These are phyloP conservation scores for Characodon lateralis DNA, from an alignment of 2,797 vertebrate genomes.

Conservation along the genomic window DNA sequence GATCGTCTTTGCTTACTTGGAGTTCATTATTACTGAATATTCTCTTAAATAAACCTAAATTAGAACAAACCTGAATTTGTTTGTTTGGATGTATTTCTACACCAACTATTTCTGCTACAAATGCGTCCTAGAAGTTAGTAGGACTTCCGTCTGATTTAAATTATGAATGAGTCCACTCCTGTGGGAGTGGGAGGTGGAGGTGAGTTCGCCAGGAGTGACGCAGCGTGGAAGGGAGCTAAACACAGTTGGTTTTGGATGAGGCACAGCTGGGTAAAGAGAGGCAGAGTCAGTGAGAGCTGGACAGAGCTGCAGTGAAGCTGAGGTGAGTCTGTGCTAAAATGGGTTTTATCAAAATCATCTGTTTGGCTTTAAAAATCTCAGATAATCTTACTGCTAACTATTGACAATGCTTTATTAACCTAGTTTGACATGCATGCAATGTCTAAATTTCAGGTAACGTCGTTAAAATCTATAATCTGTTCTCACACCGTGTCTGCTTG, in stretches of 20 bases:
- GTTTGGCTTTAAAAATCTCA: not conserved
- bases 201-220: not conserved
- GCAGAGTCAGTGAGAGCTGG: conserved; percentile 35
- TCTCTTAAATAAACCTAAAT: conserved; percentile 40
- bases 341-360: not conserved
- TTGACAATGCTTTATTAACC: not conserved
- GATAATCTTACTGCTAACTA: not conserved
- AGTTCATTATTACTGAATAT: conserved; percentile 17
- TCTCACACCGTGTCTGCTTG: not conserved
- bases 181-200: conserved; percentile 11
- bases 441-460: not conserved
- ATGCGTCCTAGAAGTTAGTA: not conserved
- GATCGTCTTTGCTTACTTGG: not conserved
- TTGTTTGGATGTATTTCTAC: not conserved
- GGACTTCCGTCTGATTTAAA: not conserved
- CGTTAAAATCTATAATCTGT: too few relatives aligned
- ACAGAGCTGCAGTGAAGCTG: conserved; percentile 23
- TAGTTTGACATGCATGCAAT: not conserved
- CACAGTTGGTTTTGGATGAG: conserved; percentile 72
- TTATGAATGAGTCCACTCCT: not conserved
- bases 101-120: not conserved
- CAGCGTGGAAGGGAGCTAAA: conserved; percentile 59
- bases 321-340: conserved; percentile 50
- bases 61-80: conserved; percentile 8
- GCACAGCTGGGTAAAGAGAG: conserved; percentile 48